phyloP scores from a whole-genome alignment of 2,113 vertebrate genomes.

The Callithrix jacchus region DNA sequence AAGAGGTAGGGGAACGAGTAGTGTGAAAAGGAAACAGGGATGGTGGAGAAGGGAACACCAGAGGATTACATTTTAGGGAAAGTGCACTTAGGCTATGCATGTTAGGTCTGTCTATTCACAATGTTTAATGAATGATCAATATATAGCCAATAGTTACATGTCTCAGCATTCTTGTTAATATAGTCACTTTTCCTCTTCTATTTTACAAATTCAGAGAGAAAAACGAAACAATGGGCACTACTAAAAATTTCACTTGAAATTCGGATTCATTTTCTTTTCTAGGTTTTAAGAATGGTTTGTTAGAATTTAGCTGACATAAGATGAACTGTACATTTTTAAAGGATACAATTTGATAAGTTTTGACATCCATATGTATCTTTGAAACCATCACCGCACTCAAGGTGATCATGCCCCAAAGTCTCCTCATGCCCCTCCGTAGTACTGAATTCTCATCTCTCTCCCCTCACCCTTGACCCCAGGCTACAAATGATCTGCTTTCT shows the following conservation, averaged over 20 bases:
- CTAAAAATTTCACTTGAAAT: background rate
- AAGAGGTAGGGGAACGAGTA: background rate
- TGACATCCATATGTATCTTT: too few relatives aligned
- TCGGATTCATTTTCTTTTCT: background rate
- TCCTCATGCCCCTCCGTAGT: too few relatives aligned
- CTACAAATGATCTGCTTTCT: too few relatives aligned
- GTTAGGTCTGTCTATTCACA: background rate
- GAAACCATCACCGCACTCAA: too few relatives aligned
- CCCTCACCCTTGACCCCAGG: too few relatives aligned
- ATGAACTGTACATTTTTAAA: too few relatives aligned
- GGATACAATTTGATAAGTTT: too few relatives aligned
- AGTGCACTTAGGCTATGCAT: background rate
- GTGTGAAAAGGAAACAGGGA: background rate
- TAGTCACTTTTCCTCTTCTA: background rate
- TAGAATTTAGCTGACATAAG: too few relatives aligned
- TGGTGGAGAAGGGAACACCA: rapidly evolving
- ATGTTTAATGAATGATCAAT: background rate
- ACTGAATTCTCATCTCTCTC: too few relatives aligned
- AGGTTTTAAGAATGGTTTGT: background rate
- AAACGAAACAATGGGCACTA: background rate
- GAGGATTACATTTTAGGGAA: background rate
- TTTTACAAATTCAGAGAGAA: background rate
- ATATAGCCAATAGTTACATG: background rate
- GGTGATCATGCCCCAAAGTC: too few relatives aligned
- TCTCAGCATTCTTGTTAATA: background rate